Conservation (phyloP, 2,888 invertebrate genomes). For the Sarcophaga caerulescens region DNA sequence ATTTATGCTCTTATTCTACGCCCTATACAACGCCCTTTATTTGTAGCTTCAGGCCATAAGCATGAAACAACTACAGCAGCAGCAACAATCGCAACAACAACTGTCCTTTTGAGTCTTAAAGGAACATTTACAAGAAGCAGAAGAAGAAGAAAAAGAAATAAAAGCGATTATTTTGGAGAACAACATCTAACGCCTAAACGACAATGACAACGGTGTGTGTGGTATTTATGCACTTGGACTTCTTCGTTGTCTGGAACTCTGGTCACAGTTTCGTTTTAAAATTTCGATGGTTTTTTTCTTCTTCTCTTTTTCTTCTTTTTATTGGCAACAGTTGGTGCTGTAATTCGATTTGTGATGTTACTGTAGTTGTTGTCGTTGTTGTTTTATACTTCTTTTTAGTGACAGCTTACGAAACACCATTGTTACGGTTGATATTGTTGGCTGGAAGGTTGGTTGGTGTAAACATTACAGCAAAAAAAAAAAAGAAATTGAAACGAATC, state of each 20-base stretch:
- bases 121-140: no score
- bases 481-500: not conserved
- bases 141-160: constrained; percentile 5
- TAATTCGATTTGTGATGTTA: constrained; percentile 3
- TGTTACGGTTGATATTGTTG: constrained; percentile 36
- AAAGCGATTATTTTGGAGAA: constrained; percentile 28
- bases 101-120: constrained; percentile 10
- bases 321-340: constrained; percentile 50
- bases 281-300: not conserved
- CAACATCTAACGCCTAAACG: constrained; percentile 63
- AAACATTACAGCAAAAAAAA: not conserved
- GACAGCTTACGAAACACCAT: constrained; percentile 66
- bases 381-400: constrained; percentile 46
- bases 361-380: not conserved
- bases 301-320: not conserved
- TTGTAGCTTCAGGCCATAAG: not conserved
- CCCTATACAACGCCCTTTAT: constrained; percentile 66
- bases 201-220: constrained; percentile 57
- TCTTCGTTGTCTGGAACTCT: not conserved
- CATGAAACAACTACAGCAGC: not conserved
- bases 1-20: constrained; percentile 46
- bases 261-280: constrained; percentile 39
- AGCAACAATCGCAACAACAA: not conserved
- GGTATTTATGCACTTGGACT: constrained; percentile 60
- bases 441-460: constrained; percentile 6